Evolutionary conservation across 1,140 invertebrate species (phyloP).

Genomic region (Apocrypta bakeri): DNA sequence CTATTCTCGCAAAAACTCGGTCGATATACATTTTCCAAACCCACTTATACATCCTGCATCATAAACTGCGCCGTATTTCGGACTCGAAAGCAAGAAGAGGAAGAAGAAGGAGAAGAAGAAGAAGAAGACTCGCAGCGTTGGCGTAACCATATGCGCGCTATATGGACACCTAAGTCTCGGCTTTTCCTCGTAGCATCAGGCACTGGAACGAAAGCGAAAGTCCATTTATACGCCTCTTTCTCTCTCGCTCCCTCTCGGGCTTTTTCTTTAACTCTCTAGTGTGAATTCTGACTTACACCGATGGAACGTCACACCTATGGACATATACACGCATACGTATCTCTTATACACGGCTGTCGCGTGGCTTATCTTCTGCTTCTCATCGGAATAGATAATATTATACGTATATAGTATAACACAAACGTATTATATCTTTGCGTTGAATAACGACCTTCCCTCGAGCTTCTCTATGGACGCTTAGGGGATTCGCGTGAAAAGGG

Average conservation of each 20-base stretch:
- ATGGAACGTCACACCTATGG: too few relatives aligned
- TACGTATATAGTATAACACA: too few relatives aligned
- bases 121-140: background rate
- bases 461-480: too few relatives aligned
- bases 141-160: background rate
- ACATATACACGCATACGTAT: too few relatives aligned
- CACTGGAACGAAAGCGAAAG: slow-evolving; percentile 5
- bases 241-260: background rate
- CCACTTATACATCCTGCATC: background rate
- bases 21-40: background rate
- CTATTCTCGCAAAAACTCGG: background rate
- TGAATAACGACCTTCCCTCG: too few relatives aligned
- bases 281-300: background rate
- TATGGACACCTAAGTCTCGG: background rate
- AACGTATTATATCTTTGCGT: too few relatives aligned
- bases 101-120: too few relatives aligned
- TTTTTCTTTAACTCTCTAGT: background rate
- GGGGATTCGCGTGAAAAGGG: too few relatives aligned
- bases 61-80: background rate
- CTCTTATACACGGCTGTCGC: too few relatives aligned
- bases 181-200: background rate
- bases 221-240: slow-evolving; percentile 5
- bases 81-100: too few relatives aligned
- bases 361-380: too few relatives aligned
- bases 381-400: too few relatives aligned